Conservation (phyloP, 2,888 invertebrate species). For the Iselma pallidipennis region DNA sequence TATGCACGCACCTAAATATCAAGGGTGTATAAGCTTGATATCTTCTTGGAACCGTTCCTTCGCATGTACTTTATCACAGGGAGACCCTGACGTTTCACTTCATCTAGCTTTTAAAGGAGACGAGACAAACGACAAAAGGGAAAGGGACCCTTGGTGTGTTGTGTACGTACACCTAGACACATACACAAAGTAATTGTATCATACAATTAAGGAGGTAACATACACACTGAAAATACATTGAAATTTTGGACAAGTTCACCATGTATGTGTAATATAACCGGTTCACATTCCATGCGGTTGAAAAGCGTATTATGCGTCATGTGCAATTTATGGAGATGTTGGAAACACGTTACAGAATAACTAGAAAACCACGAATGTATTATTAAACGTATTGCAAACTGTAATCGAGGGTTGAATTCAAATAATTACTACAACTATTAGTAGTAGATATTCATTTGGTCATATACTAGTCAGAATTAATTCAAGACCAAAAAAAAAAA, state of each 20-base stretch:
- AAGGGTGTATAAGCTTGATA: constrained; percentile 35
- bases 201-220: not conserved
- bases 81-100: constrained; percentile 17
- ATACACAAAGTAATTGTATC: not conserved
- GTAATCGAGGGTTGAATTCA: constrained; percentile 1
- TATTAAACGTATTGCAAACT: not conserved
- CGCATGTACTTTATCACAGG: constrained; percentile 33
- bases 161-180: not conserved
- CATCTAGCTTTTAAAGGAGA: constrained; percentile 19
- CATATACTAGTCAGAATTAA: not conserved
- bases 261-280: not conserved
- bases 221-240: not conserved
- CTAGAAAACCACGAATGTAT: not conserved
- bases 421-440: not conserved
- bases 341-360: constrained; percentile 3
- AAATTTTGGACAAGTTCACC: not conserved
- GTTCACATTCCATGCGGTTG: constrained; percentile 23
- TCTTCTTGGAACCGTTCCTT: constrained; percentile 31
- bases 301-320: constrained; percentile 16
- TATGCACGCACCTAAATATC: constrained; percentile 32
- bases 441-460: too few relatives aligned
- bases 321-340: constrained; percentile 18
- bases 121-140: not conserved
- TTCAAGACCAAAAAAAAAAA: not conserved
- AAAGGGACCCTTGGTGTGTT: not conserved